Percentiles rank a stretch among this genome's conserved stretches.
Conservation (phyloP, 2,888 invertebrate species). For the Cetonia aurata region DNA sequence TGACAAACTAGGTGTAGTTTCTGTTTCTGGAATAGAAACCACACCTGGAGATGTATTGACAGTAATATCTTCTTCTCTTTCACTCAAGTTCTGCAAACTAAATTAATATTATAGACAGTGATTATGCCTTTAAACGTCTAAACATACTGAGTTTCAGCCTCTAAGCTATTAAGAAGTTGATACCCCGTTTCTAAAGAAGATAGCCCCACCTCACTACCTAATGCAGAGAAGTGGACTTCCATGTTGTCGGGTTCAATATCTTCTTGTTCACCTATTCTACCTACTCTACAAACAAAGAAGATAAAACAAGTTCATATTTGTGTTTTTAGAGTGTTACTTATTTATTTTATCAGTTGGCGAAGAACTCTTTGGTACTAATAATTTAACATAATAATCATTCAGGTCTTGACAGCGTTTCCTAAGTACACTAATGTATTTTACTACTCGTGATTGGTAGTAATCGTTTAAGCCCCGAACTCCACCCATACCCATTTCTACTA, state of each 20-base stretch:
- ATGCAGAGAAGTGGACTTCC: constrained; percentile 59
- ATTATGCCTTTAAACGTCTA: not conserved
- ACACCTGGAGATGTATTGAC: constrained; percentile 53
- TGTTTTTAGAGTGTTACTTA: constrained; percentile 52
- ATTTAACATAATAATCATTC: constrained; percentile 56
- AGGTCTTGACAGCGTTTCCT: constrained; percentile 59
- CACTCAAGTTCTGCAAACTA: constrained; percentile 54
- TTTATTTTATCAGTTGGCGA: constrained; percentile 56
- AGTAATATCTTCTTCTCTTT: constrained; percentile 54
- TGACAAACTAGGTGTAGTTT: constrained; percentile 49
- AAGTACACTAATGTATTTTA: constrained; percentile 61
- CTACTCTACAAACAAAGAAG: constrained; percentile 50
- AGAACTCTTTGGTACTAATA: constrained; percentile 57
- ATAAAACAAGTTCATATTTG: not conserved
- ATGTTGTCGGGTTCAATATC: constrained; percentile 58
- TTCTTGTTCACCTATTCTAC: constrained; percentile 59
- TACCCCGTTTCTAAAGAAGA: constrained; percentile 60
- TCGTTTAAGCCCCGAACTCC: constrained; percentile 70
- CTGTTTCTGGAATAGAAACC: constrained; percentile 52
- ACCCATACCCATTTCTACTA: constrained; percentile 73
- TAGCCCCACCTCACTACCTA: constrained; percentile 58
- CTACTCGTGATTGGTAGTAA: constrained; percentile 69
- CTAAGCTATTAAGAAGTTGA: constrained; percentile 61
- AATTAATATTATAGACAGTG: constrained; percentile 4
- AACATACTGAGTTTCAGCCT: constrained; percentile 59